Evolutionary conservation across 1,140 invertebrate genomes (phyloP).

Genomic region (Danaus plexippus): DNA sequence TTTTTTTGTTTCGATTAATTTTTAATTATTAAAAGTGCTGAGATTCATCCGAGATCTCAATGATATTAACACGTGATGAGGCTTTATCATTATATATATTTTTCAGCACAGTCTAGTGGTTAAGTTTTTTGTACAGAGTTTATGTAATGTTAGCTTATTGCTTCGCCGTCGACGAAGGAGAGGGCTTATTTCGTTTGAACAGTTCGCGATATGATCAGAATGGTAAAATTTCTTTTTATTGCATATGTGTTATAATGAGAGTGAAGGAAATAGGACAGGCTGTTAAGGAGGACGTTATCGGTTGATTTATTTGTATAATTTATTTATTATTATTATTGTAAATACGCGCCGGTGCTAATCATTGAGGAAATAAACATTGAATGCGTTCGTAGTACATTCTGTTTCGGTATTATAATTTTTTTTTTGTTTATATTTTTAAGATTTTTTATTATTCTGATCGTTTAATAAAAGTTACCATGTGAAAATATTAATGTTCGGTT

Average conservation of each 20-base stretch:
- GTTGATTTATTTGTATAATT: no score
- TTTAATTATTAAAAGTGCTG: constrained; percentile 20
- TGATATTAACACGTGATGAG: constrained; percentile 54
- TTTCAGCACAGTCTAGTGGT: constrained; percentile 40
- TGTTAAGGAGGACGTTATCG: no score
- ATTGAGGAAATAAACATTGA: constrained; percentile 4
- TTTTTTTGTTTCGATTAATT: constrained; percentile 10
- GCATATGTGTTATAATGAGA: constrained; percentile 6
- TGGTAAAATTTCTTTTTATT: constrained; percentile 6
- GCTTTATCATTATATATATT: constrained; percentile 40
- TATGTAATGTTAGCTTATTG: constrained; percentile 39
- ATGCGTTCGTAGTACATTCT: constrained; percentile 1
- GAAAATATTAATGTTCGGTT: constrained; percentile 22
- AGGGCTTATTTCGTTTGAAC: no score
- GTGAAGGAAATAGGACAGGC: no score
- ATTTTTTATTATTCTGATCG: constrained; percentile 21
- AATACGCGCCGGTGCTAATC: constrained; percentile 14
- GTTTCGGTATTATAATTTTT: constrained; percentile 7
- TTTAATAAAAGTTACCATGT: constrained; percentile 43
- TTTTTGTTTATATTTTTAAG: constrained; percentile 8
- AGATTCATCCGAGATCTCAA: constrained; percentile 48
- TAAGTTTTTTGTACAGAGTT: constrained; percentile 56
- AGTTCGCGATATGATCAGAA: constrained; percentile 5
- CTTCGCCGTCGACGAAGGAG: constrained; percentile 18
- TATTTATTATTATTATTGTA: constrained; percentile 1